Evolutionary conservation across 2,797 vertebrate species (phyloP).

Genomic region (Hippocampus kuda): DNA sequence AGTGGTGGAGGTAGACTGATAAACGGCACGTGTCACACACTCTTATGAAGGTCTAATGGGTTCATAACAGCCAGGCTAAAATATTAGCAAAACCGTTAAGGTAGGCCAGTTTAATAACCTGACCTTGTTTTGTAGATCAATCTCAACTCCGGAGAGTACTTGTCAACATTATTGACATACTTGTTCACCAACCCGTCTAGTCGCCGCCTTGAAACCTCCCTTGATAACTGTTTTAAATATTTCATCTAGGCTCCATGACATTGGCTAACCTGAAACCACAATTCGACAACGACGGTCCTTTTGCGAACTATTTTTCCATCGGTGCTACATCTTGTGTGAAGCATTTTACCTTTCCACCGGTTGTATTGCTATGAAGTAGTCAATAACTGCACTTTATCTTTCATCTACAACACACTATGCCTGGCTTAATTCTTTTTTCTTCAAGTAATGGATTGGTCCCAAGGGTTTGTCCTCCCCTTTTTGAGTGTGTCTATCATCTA

Average conservation of each 20-base stretch:
- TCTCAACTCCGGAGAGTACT: conserved; percentile 38
- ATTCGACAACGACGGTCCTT: conserved; percentile 13
- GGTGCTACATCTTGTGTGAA: neutral
- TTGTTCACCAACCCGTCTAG: conserved; percentile 41
- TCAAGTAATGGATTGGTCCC: neutral
- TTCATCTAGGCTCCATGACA: conserved; percentile 25
- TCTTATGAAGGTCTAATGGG: conserved; percentile 26
- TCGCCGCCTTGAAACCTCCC: conserved; percentile 35
- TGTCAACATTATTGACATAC: conserved; percentile 48
- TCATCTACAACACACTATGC: neutral
- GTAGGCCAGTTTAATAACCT: conserved; percentile 33
- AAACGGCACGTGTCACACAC: conserved; percentile 24
- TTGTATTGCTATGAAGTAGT: neutral
- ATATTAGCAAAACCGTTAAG: conserved; percentile 30
- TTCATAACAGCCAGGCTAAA: conserved; percentile 13
- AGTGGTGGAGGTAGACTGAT: conserved; percentile 13
- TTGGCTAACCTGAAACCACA: neutral
- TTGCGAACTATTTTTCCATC: conserved; percentile 17
- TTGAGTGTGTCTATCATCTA: neutral
- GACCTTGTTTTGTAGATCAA: conserved; percentile 32
- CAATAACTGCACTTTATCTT: neutral
- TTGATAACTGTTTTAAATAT: conserved; percentile 38
- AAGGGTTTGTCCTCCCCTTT: neutral
- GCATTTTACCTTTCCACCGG: neutral
- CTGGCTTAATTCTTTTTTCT: neutral